These are phyloP conservation scores for Nycticorax nycticorax DNA, from an alignment of 2,113 vertebrate species.

Conservation along the genomic window DNA sequence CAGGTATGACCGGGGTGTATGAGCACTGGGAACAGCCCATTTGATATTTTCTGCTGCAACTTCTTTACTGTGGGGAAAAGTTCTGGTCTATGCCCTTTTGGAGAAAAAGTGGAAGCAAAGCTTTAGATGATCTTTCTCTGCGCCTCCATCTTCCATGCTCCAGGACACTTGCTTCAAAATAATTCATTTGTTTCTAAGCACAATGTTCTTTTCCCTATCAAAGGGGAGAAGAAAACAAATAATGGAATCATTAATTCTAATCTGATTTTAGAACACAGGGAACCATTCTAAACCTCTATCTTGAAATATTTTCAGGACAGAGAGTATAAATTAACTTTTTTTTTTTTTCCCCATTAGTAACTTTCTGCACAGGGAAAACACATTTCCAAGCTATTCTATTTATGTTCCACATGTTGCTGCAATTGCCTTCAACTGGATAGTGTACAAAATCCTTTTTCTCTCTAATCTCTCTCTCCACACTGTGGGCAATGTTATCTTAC, in stretches of 20 bases:
- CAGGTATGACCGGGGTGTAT: not conserved
- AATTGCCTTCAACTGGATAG: conserved; percentile 66
- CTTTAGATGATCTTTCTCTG: not conserved
- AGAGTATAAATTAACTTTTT: not conserved
- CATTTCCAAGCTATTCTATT: conserved; percentile 73
- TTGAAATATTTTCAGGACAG: conserved; percentile 30
- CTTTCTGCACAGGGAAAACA: conserved; percentile 68
- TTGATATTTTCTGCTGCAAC: not conserved
- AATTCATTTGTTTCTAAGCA: conserved; percentile 74
- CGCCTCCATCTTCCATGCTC: not conserved
- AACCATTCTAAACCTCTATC: not conserved
- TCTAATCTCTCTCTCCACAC: not conserved
- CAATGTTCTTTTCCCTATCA: conserved; percentile 69
- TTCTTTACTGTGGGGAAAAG: not conserved
- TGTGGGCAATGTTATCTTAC: conserved; percentile 25
- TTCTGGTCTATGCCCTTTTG: not conserved
- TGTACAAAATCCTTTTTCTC: conserved; percentile 65
- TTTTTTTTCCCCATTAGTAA: conserved; percentile 13
- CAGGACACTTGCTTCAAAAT: not conserved
- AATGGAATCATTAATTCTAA: conserved; percentile 46
- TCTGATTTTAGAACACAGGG: conserved; percentile 25
- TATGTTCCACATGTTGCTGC: conserved; percentile 68
- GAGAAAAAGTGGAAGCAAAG: not conserved
- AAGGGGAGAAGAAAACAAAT: conserved; percentile 65
- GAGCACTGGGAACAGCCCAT: not conserved